A percentile compares a stretch with the other conserved stretches of the same genome.
Conservation (phyloP, 1,140 invertebrate genomes). For the Hylyphantes graminicola region DNA sequence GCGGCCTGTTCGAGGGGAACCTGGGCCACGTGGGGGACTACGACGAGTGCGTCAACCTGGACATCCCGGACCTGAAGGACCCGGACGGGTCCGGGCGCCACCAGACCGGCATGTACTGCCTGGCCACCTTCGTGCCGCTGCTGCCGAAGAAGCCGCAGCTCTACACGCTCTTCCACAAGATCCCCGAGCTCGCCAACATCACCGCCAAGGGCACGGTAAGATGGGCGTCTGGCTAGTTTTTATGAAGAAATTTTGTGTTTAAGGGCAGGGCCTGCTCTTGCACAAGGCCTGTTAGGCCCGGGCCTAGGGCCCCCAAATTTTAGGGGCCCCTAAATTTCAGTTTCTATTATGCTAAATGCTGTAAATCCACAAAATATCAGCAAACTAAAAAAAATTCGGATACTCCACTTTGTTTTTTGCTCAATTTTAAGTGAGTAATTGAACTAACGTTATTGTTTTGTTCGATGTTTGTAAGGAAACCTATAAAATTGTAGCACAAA, state of each 20-base stretch:
- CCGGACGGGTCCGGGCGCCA: slow-evolving; percentile 4
- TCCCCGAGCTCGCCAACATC: slow-evolving; percentile 40
- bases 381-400: too few relatives aligned
- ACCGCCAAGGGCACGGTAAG: slow-evolving; percentile 11
- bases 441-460: too few relatives aligned
- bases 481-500: too few relatives aligned
- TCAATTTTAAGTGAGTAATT: too few relatives aligned
- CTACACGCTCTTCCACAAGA: slow-evolving; percentile 45
- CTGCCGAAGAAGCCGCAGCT: slow-evolving; percentile 59
- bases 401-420: too few relatives aligned
- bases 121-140: slow-evolving; percentile 58
- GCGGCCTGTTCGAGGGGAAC: slow-evolving; percentile 62
- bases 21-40: slow-evolving; percentile 61
- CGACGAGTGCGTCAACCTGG: slow-evolving; percentile 60
- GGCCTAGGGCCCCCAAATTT: too few relatives aligned
- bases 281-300: too few relatives aligned
- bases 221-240: neutral
- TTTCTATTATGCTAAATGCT: too few relatives aligned
- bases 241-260: neutral
- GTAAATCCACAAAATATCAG: too few relatives aligned
- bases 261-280: neutral
- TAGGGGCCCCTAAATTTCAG: too few relatives aligned
- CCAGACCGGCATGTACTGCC: slow-evolving; percentile 61
- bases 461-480: too few relatives aligned
- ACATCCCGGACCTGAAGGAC: slow-evolving; percentile 42